These are phyloP conservation scores for Rhinolophus ferrumequinum DNA, from an alignment of 2,113 vertebrate genomes.

Conservation along the genomic window DNA sequence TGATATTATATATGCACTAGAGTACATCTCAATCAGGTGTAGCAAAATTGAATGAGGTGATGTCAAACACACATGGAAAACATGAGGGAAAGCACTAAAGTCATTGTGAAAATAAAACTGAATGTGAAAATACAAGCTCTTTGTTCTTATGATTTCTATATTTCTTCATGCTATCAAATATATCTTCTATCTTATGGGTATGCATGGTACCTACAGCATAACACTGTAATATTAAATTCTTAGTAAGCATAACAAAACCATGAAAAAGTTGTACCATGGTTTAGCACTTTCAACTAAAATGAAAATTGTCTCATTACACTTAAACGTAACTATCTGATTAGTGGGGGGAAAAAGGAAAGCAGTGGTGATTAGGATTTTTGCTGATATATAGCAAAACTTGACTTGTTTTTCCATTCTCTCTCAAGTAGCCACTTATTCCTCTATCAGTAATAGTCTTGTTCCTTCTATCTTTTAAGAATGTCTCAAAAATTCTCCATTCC, in stretches of 20 bases:
- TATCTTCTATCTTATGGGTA: constrained; percentile 19
- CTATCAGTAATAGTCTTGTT: neutral
- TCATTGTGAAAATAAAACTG: neutral
- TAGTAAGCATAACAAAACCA: constrained; percentile 14
- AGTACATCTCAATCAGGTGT: neutral
- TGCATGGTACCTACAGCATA: constrained; percentile 19
- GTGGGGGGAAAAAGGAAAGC: neutral
- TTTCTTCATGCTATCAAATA: constrained; percentile 43
- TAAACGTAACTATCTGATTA: neutral
- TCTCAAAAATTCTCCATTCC: neutral
- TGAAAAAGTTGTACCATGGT: neutral
- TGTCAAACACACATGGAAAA: neutral
- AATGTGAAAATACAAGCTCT: neutral
- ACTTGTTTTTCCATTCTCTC: neutral
- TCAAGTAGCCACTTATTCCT: neutral
- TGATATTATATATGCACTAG: neutral
- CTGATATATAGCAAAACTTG: neutral
- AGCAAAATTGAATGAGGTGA: neutral
- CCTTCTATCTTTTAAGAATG: neutral
- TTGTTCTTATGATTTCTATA: neutral
- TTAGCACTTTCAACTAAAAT: neutral
- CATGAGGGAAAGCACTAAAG: neutral
- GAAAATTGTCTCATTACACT: neutral
- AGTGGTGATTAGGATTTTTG: neutral
- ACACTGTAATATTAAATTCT: constrained; percentile 57